phyloP scores from a whole-genome alignment of 1,140 invertebrate genomes.

The Rhizoglyphus robini region DNA sequence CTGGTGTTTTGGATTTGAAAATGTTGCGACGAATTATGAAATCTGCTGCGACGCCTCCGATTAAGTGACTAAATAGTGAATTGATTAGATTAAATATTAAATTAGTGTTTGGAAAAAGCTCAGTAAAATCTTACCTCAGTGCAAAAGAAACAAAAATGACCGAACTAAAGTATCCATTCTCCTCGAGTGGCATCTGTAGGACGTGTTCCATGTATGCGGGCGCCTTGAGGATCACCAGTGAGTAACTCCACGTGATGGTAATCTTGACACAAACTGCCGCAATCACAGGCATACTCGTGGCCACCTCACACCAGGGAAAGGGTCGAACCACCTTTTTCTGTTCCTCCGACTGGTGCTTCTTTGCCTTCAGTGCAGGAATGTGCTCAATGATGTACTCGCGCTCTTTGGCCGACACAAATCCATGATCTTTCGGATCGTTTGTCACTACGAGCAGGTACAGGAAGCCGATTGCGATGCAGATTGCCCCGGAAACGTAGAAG shows the following conservation, averaged over 20 bases:
- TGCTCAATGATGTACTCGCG: conserved; percentile 57
- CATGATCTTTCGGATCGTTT: conserved; percentile 70
- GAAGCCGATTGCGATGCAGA: conserved; percentile 48
- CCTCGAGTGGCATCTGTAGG: conserved; percentile 22
- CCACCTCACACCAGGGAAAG: conserved; percentile 57
- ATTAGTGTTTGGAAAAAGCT: not conserved
- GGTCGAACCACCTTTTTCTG: not conserved
- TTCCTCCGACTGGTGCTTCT: not conserved
- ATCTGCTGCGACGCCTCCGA: conserved; percentile 2
- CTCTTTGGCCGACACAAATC: conserved; percentile 64
- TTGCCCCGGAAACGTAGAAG: conserved; percentile 56
- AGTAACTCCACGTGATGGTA: conserved; percentile 81
- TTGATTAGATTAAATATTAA: not conserved
- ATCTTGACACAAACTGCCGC: conserved; percentile 77
- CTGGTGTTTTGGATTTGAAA: not conserved
- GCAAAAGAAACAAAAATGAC: conserved; percentile 15
- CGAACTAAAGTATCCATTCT: conserved; percentile 23
- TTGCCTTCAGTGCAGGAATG: not conserved
- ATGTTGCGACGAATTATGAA: not conserved
- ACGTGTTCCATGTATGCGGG: conserved; percentile 45
- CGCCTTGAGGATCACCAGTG: conserved; percentile 79
- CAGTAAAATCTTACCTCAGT: too few relatives aligned
- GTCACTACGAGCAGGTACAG: conserved; percentile 62
- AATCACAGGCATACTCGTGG: conserved; percentile 72
- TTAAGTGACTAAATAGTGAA: conserved; percentile 2